A percentile compares a stretch with the other conserved stretches of the same genome.
Evolutionary conservation across 2,113 vertebrate genomes (phyloP).

Genomic region (Larimichthys polyactis): DNA sequence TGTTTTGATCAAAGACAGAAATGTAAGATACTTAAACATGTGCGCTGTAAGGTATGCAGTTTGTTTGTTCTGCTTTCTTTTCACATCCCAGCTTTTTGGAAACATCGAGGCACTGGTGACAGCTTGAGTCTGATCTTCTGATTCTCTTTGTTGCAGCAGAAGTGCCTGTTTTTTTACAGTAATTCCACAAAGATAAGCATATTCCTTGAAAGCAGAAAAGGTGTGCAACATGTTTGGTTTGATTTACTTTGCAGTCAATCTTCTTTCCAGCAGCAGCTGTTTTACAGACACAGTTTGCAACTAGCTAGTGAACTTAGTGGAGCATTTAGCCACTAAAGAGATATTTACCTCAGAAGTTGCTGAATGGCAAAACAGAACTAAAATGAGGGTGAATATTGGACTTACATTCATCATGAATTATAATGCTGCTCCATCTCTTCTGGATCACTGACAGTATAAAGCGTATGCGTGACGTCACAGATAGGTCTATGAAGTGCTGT

Average conservation of each 20-base stretch:
- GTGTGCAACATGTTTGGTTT: background rate
- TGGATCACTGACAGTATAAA: too few relatives aligned
- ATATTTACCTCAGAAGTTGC: background rate
- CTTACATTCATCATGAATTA: too few relatives aligned
- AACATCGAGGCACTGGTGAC: background rate
- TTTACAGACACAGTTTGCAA: background rate
- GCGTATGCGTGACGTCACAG: too few relatives aligned
- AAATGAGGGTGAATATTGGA: too few relatives aligned
- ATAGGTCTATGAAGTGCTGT: too few relatives aligned
- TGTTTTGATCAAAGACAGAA: conserved; percentile 23
- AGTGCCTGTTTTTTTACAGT: background rate
- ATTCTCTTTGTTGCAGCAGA: background rate
- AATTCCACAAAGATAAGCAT: background rate
- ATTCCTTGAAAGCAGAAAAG: background rate
- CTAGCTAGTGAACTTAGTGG: background rate
- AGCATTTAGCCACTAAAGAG: background rate
- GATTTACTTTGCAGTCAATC: background rate
- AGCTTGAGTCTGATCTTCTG: background rate
- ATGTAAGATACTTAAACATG: conserved; percentile 1
- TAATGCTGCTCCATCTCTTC: too few relatives aligned
- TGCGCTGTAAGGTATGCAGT: background rate
- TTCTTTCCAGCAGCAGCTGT: background rate
- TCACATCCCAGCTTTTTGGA: background rate
- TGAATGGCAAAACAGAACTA: background rate
- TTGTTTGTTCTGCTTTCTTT: conserved; percentile 10